Base-by-base conservation (phyloP, 2,113 vertebrate species). In the Paedocypris sp. region DNA sequence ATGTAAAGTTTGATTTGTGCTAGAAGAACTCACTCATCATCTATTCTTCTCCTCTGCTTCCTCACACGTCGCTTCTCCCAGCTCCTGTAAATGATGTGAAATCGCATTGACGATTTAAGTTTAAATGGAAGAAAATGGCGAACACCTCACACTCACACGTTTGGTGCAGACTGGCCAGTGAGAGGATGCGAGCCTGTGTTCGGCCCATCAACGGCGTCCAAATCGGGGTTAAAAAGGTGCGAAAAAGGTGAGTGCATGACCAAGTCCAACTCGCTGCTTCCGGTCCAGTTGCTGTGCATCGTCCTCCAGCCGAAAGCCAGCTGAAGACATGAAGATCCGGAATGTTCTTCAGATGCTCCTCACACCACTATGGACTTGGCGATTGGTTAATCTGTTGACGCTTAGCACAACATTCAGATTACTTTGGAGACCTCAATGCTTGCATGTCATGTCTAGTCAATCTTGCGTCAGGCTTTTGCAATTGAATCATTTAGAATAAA, bases 31-130 rank as follows among this genome's bases (percentile, higher is more conserved):
- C 70, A 87, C 85, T 83, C 83, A 45, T 86, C 82, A 45, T 81
- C 70, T n/a, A 54, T 50, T 71, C 80, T 82, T 60, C 79, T 80
- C 67, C 77, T 72, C 60, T 86, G 80, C 60, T 87, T 87, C 43
- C 84, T 74, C 15, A 81, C 78, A 52, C 74, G 81, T 47, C 85
- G 48, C 1, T 72, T 75, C 68, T 86, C 85, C 83, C 83, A 87
- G 76, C 74, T 85, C 66, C 75, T n/a, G n/a, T n/a, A n/a, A n/a
- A n/a, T n/a, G n/a, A n/a, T n/a, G n/a, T n/a, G n/a, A n/a, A n/a
- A n/a, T n/a, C n/a, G n/a, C n/a, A n/a, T n/a, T n/a, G n/a, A n/a
- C n/a, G n/a, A n/a, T n/a, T n/a, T 79, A 42, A 16, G 48, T 31
- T 16, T 19, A 47, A 43, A 25, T 16, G 49, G 11, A 3, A 26